A percentile compares a stretch with the other conserved stretches of the same genome.
These are phyloP conservation scores for Parnassius orleans DNA, from an alignment of 2,888 invertebrate species.

Conservation along the genomic window DNA sequence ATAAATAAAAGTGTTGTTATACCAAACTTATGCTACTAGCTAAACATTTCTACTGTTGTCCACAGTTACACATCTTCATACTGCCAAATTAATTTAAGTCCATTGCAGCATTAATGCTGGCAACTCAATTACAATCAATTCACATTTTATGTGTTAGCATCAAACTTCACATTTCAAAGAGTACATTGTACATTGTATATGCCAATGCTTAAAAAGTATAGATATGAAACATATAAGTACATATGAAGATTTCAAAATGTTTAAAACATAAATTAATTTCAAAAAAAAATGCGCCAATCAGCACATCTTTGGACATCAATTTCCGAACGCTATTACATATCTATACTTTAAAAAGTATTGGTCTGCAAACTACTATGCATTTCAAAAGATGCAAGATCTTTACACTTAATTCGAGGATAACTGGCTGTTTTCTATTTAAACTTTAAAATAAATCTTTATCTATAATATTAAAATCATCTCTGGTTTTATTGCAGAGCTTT, in stretches of 20 bases:
- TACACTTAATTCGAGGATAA: too few species aligned
- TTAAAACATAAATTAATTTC: too few species aligned
- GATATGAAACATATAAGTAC: too few species aligned
- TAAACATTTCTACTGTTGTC: background rate
- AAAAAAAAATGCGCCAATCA: too few species aligned
- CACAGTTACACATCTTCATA: background rate
- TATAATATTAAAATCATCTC: too few species aligned
- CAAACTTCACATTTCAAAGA: background rate
- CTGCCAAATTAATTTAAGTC: conserved; percentile 2
- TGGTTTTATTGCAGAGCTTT: too few species aligned
- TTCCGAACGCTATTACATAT: too few species aligned
- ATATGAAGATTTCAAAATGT: too few species aligned
- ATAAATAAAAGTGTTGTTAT: conserved; percentile 1
- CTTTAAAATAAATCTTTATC: background rate
- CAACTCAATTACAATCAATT: background rate
- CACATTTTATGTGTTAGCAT: background rate
- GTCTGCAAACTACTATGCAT: too few species aligned
- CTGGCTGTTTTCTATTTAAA: background rate
- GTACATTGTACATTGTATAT: background rate
- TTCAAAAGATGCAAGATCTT: too few species aligned
- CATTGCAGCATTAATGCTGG: conserved; percentile 7
- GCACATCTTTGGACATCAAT: too few species aligned
- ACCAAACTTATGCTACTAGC: conserved; percentile 2
- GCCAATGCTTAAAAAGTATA: background rate
- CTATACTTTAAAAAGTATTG: too few species aligned